Evolutionary conservation across 2,797 vertebrate species (phyloP).

Genomic region (Oreonectes daqikongensis): DNA sequence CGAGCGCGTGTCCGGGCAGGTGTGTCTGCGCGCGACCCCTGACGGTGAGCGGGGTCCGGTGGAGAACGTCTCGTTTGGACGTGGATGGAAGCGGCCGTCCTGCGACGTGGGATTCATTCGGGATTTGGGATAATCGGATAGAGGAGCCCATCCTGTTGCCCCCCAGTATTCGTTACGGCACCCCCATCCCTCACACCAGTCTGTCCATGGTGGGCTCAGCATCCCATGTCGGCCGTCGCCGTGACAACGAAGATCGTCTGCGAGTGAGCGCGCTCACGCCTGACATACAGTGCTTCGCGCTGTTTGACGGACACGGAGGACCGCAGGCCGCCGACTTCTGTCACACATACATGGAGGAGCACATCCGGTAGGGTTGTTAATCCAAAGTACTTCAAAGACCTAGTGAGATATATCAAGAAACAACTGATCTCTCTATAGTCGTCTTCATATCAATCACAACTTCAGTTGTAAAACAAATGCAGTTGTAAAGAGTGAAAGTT

Average conservation of each 20-base stretch:
- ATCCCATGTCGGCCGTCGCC: conserved; percentile 89
- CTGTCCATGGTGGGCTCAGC: conserved; percentile 85
- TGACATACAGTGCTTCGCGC: conserved; percentile 89
- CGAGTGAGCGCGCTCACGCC: conserved; percentile 81
- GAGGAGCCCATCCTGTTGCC: conserved; percentile 94
- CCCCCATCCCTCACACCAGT: conserved; percentile 90
- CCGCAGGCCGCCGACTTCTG: conserved; percentile 92
- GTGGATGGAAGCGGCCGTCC: conserved; percentile 84
- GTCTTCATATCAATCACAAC: no score
- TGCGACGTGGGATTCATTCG: conserved; percentile 93
- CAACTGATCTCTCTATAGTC: neutral
- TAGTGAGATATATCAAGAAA: neutral
- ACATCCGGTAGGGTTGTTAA: conserved; percentile 78
- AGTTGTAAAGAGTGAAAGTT: no score
- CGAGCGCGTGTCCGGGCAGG: neutral
- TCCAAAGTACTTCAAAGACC: no score
- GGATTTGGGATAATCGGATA: conserved; percentile 98
- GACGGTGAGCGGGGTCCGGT: conserved; percentile 68
- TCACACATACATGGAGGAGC: conserved; percentile 88
- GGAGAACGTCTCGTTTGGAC: conserved; percentile 82
- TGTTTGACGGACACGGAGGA: conserved; percentile 94
- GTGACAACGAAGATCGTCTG: conserved; percentile 92
- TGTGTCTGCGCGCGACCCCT: conserved; percentile 45
- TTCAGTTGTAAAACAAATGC: no score
- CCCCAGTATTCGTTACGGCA: conserved; percentile 93